A percentile compares a stretch with the other conserved stretches of the same genome.
Evolutionary conservation across 2,113 vertebrate genomes (phyloP).

Genomic region (Alosa alosa): DNA sequence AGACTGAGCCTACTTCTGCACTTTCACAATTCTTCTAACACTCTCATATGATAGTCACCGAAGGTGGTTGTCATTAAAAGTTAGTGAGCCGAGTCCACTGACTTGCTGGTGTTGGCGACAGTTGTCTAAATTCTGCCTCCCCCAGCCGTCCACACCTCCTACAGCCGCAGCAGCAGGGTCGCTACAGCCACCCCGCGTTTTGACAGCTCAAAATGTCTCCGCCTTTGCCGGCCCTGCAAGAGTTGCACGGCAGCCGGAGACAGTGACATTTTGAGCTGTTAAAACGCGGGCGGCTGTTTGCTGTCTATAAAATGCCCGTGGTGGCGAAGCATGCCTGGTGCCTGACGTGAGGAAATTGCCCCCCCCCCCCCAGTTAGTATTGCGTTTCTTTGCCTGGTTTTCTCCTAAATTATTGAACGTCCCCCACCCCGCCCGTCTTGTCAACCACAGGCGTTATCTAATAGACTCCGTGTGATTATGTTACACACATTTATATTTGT

Average conservation of each 20-base stretch:
- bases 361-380: slow-evolving; percentile 27
- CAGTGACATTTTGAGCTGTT: slow-evolving; percentile 55
- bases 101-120: slow-evolving; percentile 1
- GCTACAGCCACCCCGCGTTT: slow-evolving; percentile 15
- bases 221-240: not conserved
- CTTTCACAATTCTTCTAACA: not conserved
- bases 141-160: not conserved
- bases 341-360: slow-evolving; percentile 48
- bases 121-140: not conserved
- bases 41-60: not conserved
- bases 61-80: not conserved
- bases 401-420: slow-evolving; percentile 10
- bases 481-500: slow-evolving; percentile 18
- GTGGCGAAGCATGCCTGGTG: slow-evolving; percentile 49
- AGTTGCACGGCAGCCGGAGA: slow-evolving; percentile 21
- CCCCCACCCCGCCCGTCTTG: not conserved
- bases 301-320: slow-evolving; percentile 44
- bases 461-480: slow-evolving; percentile 14
- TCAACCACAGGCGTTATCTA: not conserved
- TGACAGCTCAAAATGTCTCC: slow-evolving; percentile 16
- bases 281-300: slow-evolving; percentile 49
- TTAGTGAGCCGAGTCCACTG: not conserved
- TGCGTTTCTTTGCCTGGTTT: slow-evolving; percentile 32
- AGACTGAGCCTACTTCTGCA: slow-evolving; percentile 17
- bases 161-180: slow-evolving; percentile 22